Percentiles rank a stretch among this genome's conserved stretches.
Evolutionary conservation across 2,797 vertebrate genomes (phyloP).

Genomic region (Carduelis carduelis): DNA sequence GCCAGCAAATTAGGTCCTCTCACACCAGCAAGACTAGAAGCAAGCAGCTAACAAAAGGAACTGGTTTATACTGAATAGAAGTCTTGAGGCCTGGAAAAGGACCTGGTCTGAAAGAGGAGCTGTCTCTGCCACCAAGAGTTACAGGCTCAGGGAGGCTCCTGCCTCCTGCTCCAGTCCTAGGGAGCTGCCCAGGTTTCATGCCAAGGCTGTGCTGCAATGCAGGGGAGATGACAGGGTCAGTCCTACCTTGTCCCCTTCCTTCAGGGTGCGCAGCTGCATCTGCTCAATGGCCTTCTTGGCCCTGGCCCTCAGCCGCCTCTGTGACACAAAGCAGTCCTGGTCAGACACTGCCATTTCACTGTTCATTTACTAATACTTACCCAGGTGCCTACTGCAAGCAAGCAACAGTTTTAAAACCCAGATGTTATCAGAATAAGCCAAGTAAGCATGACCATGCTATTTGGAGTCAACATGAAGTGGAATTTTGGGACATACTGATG

Average conservation of each 20-base stretch:
- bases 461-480: neutral
- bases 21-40: neutral
- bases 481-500: neutral
- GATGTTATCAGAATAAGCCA: neutral
- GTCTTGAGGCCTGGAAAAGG: neutral
- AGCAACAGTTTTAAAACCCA: neutral
- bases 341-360: neutral
- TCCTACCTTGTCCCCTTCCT: conserved; percentile 83
- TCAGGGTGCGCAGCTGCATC: conserved; percentile 84
- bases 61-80: neutral
- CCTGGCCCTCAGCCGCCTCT: conserved; percentile 83
- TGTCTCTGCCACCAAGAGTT: neutral
- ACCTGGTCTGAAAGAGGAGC: neutral
- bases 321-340: conserved; percentile 31
- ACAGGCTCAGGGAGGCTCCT: neutral
- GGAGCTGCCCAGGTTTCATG: neutral
- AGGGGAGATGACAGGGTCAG: neutral
- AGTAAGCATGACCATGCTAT: neutral
- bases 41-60: neutral
- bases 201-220: neutral
- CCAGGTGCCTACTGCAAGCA: neutral
- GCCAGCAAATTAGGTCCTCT: neutral
- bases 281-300: conserved; percentile 86
- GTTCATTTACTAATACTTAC: neutral
- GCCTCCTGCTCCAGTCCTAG: neutral